Evolutionary conservation across 23 tunicate species (phyloP).

Genomic region (Clavelina lepadiformis): DNA sequence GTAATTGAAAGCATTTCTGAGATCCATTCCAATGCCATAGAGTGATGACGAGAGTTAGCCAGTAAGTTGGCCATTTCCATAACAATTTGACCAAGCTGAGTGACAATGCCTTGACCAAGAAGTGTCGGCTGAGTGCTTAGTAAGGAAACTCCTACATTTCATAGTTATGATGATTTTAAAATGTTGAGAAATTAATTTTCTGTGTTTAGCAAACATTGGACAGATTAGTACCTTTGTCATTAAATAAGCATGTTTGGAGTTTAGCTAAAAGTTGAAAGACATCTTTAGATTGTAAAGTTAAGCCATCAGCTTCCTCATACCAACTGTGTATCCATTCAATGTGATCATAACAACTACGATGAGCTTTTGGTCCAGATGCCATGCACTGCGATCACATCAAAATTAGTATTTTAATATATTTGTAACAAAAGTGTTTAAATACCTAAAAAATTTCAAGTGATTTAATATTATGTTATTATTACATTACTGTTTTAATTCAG

Average conservation of each 20-base stretch:
- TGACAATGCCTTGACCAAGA: neutral
- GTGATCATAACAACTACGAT: slow-evolving; percentile 14
- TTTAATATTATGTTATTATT: too few species aligned
- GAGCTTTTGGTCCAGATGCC: slow-evolving; percentile 20
- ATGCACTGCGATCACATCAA: slow-evolving; percentile 9
- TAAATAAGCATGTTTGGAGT: neutral
- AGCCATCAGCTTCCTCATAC: slow-evolving; percentile 38
- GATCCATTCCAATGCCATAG: slow-evolving; percentile 11
- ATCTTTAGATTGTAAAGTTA: slow-evolving; percentile 8
- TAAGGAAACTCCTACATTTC: neutral
- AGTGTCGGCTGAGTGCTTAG: slow-evolving; percentile 5
- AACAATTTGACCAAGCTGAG: neutral
- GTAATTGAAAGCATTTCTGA: neutral
- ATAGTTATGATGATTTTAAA: neutral
- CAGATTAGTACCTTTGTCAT: neutral
- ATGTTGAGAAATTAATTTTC: neutral
- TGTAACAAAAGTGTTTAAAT: neutral
- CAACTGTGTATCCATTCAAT: slow-evolving; percentile 33
- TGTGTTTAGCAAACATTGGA: neutral
- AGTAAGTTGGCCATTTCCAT: slow-evolving; percentile 7
- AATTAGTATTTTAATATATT: neutral
- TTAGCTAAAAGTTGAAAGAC: slow-evolving; percentile 23
- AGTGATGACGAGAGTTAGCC: neutral
- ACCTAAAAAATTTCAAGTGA: too few species aligned
- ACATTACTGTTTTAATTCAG: too few species aligned